These are phyloP conservation scores for Physella acuta DNA, from an alignment of 1,140 invertebrate genomes.

Conservation along the genomic window DNA sequence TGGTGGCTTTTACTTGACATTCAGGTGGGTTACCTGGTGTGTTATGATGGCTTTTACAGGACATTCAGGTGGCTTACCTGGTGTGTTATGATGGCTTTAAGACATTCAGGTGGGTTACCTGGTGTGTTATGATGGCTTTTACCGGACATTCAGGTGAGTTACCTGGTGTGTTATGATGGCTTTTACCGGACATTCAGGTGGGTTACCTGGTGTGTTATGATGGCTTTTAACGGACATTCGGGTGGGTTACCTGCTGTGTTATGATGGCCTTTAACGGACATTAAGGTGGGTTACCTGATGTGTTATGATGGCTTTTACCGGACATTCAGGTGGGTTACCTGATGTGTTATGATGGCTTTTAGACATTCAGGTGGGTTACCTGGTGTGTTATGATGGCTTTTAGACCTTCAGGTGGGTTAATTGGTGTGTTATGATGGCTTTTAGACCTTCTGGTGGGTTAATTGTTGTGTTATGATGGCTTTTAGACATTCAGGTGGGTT, in stretches of 20 bases:
- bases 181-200: too few relatives aligned
- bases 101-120: too few relatives aligned
- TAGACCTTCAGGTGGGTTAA: constrained; percentile 29
- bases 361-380: constrained; percentile 26
- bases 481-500: too few relatives aligned
- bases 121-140: constrained; percentile 45
- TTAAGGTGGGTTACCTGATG: constrained; percentile 25
- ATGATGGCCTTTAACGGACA: constrained; percentile 45
- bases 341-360: constrained; percentile 47
- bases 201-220: constrained; percentile 40
- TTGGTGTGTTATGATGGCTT: too few relatives aligned
- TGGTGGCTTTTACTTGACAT: constrained; percentile 45
- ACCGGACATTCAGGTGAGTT: constrained; percentile 28
- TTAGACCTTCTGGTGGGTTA: too few relatives aligned
- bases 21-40: constrained; percentile 25
- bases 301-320: constrained; percentile 45
- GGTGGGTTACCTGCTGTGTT: constrained; percentile 25
- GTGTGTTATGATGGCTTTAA: too few relatives aligned
- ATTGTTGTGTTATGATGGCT: too few relatives aligned
- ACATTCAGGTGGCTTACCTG: constrained; percentile 23
- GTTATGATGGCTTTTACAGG: constrained; percentile 45
- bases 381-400: constrained; percentile 46
- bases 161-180: constrained; percentile 33
- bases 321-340: constrained; percentile 22
- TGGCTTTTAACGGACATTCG: constrained; percentile 41